These are phyloP conservation scores for Drosophila pachea DNA, from an alignment of 1,140 invertebrate species.

Conservation along the genomic window DNA sequence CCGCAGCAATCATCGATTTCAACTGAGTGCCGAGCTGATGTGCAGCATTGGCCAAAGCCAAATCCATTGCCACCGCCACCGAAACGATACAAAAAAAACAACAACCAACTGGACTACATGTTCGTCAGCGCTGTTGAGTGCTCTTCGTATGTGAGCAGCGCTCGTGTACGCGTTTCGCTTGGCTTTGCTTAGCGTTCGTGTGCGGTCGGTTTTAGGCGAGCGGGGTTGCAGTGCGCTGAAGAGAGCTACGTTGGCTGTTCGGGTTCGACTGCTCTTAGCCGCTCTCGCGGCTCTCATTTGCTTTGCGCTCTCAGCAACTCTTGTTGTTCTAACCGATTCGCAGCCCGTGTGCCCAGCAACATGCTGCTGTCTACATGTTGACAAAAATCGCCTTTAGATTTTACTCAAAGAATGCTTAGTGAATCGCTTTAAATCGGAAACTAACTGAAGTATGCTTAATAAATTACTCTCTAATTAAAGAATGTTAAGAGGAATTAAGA, in stretches of 20 bases:
- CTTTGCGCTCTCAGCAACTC: conserved; percentile 10
- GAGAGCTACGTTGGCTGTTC: background rate
- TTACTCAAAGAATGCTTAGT: background rate
- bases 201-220: background rate
- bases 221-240: conserved; percentile 22
- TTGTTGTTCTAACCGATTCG: conserved; percentile 50
- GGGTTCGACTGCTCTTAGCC: conserved; percentile 7
- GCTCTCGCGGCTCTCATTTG: background rate
- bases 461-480: background rate
- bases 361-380: conserved; percentile 36
- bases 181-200: conserved; percentile 12
- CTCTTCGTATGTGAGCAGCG: background rate
- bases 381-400: background rate
- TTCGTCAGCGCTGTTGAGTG: conserved; percentile 4
- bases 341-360: conserved; percentile 31
- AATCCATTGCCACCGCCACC: conserved; percentile 31
- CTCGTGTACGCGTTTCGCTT: conserved; percentile 9
- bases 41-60: conserved; percentile 20
- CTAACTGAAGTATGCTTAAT: no score
- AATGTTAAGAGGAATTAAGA: no score
- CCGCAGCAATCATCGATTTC: conserved; percentile 64
- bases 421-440: background rate
- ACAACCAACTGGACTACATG: conserved; percentile 3
- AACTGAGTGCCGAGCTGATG: conserved; percentile 56
- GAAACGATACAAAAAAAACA: background rate